phyloP scores from a whole-genome alignment of 2,888 invertebrate species.

The Chaitophorus viminalis region DNA sequence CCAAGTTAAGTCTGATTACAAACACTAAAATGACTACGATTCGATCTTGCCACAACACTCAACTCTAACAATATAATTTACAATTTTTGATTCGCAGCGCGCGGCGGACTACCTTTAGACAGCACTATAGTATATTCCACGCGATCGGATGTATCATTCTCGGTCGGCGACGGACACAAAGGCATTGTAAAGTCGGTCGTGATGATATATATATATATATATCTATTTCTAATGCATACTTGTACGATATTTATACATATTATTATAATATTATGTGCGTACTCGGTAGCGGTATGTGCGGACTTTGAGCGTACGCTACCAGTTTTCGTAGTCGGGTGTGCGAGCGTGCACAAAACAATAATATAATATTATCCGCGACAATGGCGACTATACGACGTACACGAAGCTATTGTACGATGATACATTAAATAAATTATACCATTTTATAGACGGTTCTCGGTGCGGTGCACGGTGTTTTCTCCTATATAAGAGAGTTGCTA shows the following conservation, averaged over 20 bases:
- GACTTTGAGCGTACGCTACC: not conserved
- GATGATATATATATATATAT: not conserved
- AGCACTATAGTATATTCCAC: not conserved
- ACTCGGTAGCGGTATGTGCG: not conserved
- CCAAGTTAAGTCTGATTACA: too few relatives aligned
- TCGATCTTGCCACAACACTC: not conserved
- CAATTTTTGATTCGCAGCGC: not conserved
- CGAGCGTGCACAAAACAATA: not conserved
- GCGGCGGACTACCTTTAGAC: not conserved
- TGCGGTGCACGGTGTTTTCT: too few relatives aligned
- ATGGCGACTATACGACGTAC: not conserved
- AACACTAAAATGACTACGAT: too few relatives aligned
- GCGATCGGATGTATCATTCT: not conserved
- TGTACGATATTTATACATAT: not conserved
- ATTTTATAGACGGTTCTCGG: too few relatives aligned
- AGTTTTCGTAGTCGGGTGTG: not conserved
- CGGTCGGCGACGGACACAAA: not conserved
- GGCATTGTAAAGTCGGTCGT: slow-evolving; percentile 32
- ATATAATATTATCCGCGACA: not conserved
- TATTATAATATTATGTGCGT: not conserved
- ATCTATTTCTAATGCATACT: not conserved
- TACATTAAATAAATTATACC: too few relatives aligned
- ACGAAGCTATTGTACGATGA: not conserved
- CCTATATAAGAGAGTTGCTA: not conserved
- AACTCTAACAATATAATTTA: not conserved